Evolutionary conservation across 2,888 invertebrate genomes (phyloP).

Genomic region (Diloba caeruleocephala): DNA sequence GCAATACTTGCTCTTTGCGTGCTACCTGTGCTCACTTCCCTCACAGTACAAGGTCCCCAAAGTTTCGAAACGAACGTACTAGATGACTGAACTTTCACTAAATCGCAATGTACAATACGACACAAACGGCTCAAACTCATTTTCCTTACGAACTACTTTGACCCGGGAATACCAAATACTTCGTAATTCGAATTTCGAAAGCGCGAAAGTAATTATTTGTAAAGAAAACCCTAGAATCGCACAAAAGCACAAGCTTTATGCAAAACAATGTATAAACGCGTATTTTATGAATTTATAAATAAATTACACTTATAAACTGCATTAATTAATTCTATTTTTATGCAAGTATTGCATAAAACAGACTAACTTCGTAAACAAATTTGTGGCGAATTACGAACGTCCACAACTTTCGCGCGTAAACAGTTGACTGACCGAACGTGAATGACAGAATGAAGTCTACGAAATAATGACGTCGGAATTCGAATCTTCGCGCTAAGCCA

Average conservation of each 20-base stretch:
- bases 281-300: constrained; percentile 9
- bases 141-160: constrained; percentile 51
- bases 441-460: constrained; percentile 7
- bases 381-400: constrained; percentile 60
- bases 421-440: constrained; percentile 66
- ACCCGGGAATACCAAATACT: constrained; percentile 29
- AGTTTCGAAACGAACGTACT: constrained; percentile 78
- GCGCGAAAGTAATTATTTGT: constrained; percentile 52
- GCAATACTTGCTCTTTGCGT: constrained; percentile 75
- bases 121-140: constrained; percentile 84
- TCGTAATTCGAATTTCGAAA: constrained; percentile 50
- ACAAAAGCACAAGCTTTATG: constrained; percentile 18
- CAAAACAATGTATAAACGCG: constrained; percentile 8
- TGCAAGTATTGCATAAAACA: constrained; percentile 59
- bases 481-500: too few species aligned
- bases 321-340: constrained; percentile 45
- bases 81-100: constrained; percentile 81
- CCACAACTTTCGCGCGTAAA: constrained; percentile 73
- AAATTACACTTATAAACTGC: constrained; percentile 14
- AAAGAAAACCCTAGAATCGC: constrained; percentile 17
- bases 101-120: constrained; percentile 71
- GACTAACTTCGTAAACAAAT: constrained; percentile 65
- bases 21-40: constrained; percentile 74
- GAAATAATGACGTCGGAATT: too few species aligned
- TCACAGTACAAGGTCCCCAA: constrained; percentile 76